A percentile compares a stretch with the other conserved stretches of the same genome.
These are phyloP conservation scores for Idaea aversata DNA, from an alignment of 2,888 invertebrate species.

Conservation along the genomic window DNA sequence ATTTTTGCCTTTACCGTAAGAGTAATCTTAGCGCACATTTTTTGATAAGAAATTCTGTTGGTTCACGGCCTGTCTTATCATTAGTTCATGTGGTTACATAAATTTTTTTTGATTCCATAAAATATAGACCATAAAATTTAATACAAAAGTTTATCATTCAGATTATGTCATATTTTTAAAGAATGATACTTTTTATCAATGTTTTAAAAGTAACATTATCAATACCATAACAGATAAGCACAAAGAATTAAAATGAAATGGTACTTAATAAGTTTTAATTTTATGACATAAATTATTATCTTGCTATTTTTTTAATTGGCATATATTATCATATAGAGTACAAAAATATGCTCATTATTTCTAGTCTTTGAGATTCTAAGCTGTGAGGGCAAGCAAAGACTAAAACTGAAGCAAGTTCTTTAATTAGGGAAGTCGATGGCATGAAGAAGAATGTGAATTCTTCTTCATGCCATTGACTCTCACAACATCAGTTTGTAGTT, in stretches of 20 bases:
- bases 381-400: too few species aligned
- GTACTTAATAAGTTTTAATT: not conserved
- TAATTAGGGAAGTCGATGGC: too few species aligned
- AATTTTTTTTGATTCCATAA: not conserved
- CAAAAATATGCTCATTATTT: too few species aligned
- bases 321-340: too few species aligned
- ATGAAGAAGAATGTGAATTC: too few species aligned
- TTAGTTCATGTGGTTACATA: not conserved
- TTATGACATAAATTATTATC: not conserved
- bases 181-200: slow-evolving; percentile 17
- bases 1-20: too few species aligned
- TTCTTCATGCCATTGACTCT: too few species aligned
- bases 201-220: slow-evolving; percentile 15
- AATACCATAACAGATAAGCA: slow-evolving; percentile 1
- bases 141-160: not conserved
- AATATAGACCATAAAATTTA: not conserved
- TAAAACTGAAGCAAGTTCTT: too few species aligned
- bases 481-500: too few species aligned
- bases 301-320: not conserved
- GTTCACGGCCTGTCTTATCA: not conserved
- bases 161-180: slow-evolving; percentile 1
- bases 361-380: too few species aligned
- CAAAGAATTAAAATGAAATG: not conserved
- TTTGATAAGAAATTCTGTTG: too few species aligned
- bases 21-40: too few species aligned